These are phyloP conservation scores for Stegastes partitus DNA, from an alignment of 2,113 vertebrate genomes.

Conservation along the genomic window DNA sequence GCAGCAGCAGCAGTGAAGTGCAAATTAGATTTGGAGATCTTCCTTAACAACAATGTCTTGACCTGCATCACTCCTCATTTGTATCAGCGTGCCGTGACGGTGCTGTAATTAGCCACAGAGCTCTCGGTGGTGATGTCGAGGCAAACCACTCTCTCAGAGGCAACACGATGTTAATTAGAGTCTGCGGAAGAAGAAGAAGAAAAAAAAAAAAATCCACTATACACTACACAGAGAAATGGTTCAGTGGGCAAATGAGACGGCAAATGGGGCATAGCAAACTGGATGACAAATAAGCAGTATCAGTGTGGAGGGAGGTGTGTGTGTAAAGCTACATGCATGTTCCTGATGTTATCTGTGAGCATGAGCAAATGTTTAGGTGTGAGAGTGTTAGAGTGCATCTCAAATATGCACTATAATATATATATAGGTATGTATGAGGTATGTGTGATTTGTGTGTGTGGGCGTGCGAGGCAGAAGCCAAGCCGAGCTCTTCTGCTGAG, in stretches of 20 bases:
- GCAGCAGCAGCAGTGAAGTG: neutral
- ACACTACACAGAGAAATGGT: conserved; percentile 26
- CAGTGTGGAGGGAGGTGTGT: neutral
- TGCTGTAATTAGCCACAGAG: conserved; percentile 52
- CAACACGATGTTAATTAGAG: conserved; percentile 54
- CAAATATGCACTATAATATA: neutral
- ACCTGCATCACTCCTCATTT: conserved; percentile 23
- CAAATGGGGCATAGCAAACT: conserved; percentile 39
- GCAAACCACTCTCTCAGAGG: conserved; percentile 28
- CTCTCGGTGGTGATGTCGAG: conserved; percentile 25
- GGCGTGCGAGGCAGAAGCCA: neutral
- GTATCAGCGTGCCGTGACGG: neutral
- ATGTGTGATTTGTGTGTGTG: neutral
- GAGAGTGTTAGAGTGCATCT: neutral
- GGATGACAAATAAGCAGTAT: conserved; percentile 10
- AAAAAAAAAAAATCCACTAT: neutral
- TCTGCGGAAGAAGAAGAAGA: neutral
- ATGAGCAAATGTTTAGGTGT: neutral
- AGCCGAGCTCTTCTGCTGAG: conserved; percentile 11
- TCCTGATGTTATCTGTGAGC: neutral
- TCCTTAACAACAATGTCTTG: conserved; percentile 15
- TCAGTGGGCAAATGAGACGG: conserved; percentile 53
- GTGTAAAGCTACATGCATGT: neutral
- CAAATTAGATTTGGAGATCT: conserved; percentile 8
- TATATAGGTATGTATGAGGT: too few species aligned